phyloP scores from a whole-genome alignment of 1,140 invertebrate species.

The Heliothis subflexa region DNA sequence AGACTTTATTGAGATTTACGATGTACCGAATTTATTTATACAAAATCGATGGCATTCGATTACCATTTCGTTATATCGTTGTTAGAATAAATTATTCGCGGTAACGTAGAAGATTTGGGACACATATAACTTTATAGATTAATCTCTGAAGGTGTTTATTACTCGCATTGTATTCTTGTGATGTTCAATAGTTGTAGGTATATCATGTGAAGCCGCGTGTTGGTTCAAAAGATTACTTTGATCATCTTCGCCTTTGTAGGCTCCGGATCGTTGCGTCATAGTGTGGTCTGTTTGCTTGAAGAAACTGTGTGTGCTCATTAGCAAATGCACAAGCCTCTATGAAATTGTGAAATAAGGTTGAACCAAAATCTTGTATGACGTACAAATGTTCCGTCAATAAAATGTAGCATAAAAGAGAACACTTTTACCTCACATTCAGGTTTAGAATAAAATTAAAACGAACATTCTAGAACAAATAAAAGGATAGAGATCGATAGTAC shows the following conservation, averaged over 20 bases:
- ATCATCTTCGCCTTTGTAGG: not conserved
- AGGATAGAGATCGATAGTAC: constrained; percentile 26
- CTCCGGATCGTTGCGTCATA: not conserved
- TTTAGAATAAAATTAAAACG: not conserved
- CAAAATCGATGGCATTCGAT: constrained; percentile 45
- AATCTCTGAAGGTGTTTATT: constrained; percentile 21
- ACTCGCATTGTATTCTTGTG: not conserved
- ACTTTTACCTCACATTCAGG: not conserved
- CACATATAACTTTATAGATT: constrained; percentile 2
- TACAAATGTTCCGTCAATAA: too few relatives aligned
- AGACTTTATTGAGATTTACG: constrained; percentile 52
- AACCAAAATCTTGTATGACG: not conserved
- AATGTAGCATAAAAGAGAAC: too few relatives aligned
- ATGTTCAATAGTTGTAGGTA: not conserved
- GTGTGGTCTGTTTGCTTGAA: constrained; percentile 20
- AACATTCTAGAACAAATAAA: constrained; percentile 16
- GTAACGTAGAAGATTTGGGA: constrained; percentile 6
- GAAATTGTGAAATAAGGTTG: not conserved
- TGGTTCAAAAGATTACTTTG: constrained; percentile 6
- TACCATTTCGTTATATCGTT: constrained; percentile 47
- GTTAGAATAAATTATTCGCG: constrained; percentile 33
- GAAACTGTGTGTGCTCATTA: constrained; percentile 12
- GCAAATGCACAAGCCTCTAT: not conserved
- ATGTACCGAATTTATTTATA: constrained; percentile 43
- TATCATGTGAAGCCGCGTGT: not conserved